Conservation (phyloP, 1,140 invertebrate species). For the Geopemphigus sp. region DNA sequence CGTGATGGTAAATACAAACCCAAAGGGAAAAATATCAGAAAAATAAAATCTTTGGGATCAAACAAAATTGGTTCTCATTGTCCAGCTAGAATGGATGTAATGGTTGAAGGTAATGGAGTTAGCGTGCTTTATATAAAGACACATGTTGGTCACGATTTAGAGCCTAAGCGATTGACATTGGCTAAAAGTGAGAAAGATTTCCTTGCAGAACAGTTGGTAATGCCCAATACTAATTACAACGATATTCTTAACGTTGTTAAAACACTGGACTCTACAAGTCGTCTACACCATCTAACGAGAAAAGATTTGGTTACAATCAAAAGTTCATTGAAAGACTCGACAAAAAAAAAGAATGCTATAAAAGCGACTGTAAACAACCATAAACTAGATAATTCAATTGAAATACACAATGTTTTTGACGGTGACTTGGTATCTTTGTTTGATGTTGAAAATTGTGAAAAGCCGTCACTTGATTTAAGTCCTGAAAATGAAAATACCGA, state of each 20-base stretch:
- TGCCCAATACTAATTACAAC: conserved; percentile 41
- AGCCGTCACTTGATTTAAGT: not conserved
- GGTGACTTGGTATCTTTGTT: conserved; percentile 24
- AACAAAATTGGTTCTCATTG: conserved; percentile 45
- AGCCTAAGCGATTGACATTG: conserved; percentile 34
- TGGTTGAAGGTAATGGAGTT: conserved; percentile 32
- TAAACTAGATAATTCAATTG: conserved; percentile 3
- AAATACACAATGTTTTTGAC: conserved; percentile 28
- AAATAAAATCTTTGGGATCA: conserved; percentile 30
- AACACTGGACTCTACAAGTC: conserved; percentile 26
- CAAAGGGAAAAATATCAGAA: conserved; percentile 45
- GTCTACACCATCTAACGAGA: conserved; percentile 32
- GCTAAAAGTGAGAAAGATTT: conserved; percentile 33
- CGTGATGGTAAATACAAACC: conserved; percentile 47
- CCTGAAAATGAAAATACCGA: not conserved
- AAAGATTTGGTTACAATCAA: conserved; percentile 47
- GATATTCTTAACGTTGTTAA: conserved; percentile 45
- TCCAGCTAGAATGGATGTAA: conserved; percentile 46
- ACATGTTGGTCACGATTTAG: conserved; percentile 45
- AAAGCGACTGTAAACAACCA: not conserved
- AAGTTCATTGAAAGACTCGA: conserved; percentile 33
- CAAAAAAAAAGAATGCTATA: conserved; percentile 18
- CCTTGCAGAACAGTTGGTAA: conserved; percentile 29
- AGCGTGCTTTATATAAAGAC: conserved; percentile 44
- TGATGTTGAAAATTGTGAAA: conserved; percentile 24